Evolutionary conservation across 2,888 invertebrate genomes (phyloP).

Genomic region (Clusia tigrina): DNA sequence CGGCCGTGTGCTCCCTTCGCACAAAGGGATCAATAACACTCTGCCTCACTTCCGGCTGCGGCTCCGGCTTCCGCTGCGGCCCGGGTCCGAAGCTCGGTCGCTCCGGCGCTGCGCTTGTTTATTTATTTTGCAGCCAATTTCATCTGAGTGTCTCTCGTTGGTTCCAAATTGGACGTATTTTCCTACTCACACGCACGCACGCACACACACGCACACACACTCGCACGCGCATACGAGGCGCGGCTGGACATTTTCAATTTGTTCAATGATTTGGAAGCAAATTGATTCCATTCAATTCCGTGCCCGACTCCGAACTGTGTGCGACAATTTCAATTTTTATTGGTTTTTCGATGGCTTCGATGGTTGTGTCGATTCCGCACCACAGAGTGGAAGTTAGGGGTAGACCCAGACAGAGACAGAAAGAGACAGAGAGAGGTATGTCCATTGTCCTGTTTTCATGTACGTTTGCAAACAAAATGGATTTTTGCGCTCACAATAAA

Average conservation of each 20-base stretch:
- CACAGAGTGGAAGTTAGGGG: background rate
- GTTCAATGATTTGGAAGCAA: slow-evolving; percentile 61
- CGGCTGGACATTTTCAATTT: slow-evolving; percentile 54
- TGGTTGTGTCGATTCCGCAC: background rate
- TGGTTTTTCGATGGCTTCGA: slow-evolving; percentile 36
- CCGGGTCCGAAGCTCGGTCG: slow-evolving; percentile 11
- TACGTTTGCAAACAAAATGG: background rate
- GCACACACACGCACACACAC: slow-evolving; percentile 4
- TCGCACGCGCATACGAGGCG: slow-evolving; percentile 1
- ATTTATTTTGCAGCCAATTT: slow-evolving; percentile 56
- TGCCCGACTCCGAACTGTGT: slow-evolving; percentile 42
- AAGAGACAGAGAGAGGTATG: background rate
- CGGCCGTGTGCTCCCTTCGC: slow-evolving; percentile 12
- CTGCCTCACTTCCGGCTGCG: slow-evolving; percentile 46
- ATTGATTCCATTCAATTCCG: slow-evolving; percentile 58
- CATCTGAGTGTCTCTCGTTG: slow-evolving; percentile 33
- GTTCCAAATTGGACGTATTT: background rate
- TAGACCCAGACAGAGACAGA: background rate
- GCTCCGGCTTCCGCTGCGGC: background rate
- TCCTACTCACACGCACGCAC: slow-evolving; percentile 7
- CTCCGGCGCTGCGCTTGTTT: slow-evolving; percentile 42
- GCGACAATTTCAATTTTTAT: slow-evolving; percentile 56
- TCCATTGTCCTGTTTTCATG: slow-evolving; percentile 4
- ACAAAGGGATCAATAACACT: slow-evolving; percentile 57
- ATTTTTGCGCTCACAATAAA: background rate